These are phyloP conservation scores for Podarcis raffonei DNA, from an alignment of 2,113 vertebrate species.

Conservation along the genomic window DNA sequence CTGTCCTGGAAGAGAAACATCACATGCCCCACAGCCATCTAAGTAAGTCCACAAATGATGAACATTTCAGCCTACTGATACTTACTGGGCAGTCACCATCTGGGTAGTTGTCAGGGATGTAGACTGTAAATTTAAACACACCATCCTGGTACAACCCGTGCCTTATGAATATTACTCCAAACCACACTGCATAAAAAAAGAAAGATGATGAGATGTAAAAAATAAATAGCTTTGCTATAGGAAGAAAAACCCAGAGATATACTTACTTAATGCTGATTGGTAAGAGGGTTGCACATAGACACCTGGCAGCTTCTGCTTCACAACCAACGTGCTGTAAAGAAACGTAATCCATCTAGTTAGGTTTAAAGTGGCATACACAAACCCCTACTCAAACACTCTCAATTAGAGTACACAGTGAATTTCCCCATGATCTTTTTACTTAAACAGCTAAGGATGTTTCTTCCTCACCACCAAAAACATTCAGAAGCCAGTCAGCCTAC, in stretches of 20 bases:
- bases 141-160: constrained; percentile 97
- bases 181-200: constrained; percentile 89
- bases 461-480: not conserved
- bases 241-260: not conserved
- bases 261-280: constrained; percentile 93
- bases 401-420: not conserved
- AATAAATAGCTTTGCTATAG: not conserved
- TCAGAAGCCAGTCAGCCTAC: too few species aligned
- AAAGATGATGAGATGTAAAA: constrained; percentile 10
- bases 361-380: not conserved
- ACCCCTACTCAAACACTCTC: not conserved
- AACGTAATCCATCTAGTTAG: constrained; percentile 38
- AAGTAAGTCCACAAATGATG: not conserved
- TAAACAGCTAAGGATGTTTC: not conserved
- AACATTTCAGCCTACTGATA: not conserved
- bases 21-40: not conserved
- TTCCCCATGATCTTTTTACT: not conserved
- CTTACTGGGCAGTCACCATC: constrained; percentile 95
- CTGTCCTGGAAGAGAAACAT: not conserved
- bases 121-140: constrained; percentile 98
- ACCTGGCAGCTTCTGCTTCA: constrained; percentile 96
- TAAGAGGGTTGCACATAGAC: constrained; percentile 98
- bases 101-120: constrained; percentile 99
- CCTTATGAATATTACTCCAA: constrained; percentile 99
- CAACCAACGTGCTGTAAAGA: constrained; percentile 89